Conservation (phyloP, 2,888 invertebrate species). For the Arge pagana region DNA sequence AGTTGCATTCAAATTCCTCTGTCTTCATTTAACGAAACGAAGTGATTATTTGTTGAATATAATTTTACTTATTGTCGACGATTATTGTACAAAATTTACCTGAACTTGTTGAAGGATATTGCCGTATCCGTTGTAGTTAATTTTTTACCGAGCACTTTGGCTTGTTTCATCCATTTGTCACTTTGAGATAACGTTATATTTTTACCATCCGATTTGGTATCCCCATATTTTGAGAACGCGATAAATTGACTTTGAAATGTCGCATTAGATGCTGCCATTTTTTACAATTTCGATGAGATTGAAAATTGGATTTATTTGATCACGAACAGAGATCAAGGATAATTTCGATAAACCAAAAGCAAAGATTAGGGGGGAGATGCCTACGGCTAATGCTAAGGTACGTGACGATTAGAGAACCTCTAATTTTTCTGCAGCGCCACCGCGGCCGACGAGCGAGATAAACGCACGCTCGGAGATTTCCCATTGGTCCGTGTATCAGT, state of each 20-base stretch:
- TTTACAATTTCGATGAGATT: too few species aligned
- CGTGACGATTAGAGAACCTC: too few species aligned
- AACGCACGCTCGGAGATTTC: too few species aligned
- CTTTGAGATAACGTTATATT: slow-evolving; percentile 55
- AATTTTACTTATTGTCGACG: not conserved
- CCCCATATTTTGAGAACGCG: slow-evolving; percentile 57
- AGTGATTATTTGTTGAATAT: not conserved
- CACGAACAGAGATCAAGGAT: too few species aligned
- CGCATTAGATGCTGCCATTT: too few species aligned
- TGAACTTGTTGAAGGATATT: slow-evolving; percentile 58
- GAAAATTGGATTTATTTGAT: too few species aligned
- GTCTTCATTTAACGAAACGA: slow-evolving; percentile 25
- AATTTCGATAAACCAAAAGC: too few species aligned
- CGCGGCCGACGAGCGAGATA: too few species aligned
- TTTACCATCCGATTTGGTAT: slow-evolving; percentile 55
- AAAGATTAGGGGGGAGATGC: too few species aligned
- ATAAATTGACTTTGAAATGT: slow-evolving; percentile 35
- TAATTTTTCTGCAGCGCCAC: too few species aligned
- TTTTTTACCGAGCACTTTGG: slow-evolving; percentile 57
- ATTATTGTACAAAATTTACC: slow-evolving; percentile 45
- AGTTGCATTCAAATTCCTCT: slow-evolving; percentile 47
- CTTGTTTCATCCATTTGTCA: slow-evolving; percentile 61
- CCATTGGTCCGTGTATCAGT: too few species aligned
- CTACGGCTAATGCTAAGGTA: too few species aligned
- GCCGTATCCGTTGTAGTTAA: slow-evolving; percentile 59